These are phyloP conservation scores for Noctilio leporinus DNA, from an alignment of 2,113 vertebrate species.

Conservation along the genomic window DNA sequence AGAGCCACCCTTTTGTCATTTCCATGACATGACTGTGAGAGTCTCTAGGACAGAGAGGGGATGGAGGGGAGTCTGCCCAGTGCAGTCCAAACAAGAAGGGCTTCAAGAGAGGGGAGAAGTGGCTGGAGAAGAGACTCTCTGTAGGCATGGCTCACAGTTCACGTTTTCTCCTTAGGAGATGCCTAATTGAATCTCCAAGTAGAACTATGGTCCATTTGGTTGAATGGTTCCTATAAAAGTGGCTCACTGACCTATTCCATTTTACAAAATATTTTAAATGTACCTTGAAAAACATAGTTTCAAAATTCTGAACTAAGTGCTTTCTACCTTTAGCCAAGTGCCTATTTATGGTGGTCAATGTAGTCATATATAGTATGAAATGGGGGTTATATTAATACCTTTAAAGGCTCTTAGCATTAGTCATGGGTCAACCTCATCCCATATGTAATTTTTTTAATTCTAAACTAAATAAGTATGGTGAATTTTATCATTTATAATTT, in stretches of 20 bases:
- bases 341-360: background rate
- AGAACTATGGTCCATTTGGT: background rate
- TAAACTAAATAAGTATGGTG: constrained; percentile 16
- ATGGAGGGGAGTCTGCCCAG: background rate
- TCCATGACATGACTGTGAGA: background rate
- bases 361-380: background rate
- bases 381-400: background rate
- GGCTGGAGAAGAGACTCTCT: background rate
- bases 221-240: background rate
- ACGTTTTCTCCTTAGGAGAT: background rate
- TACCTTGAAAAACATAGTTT: background rate
- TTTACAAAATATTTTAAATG: constrained; percentile 10
- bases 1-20: background rate
- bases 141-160: background rate
- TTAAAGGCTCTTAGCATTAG: background rate
- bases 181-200: background rate
- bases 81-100: background rate
- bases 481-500: background rate
- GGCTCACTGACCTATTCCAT: background rate
- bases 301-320: background rate
- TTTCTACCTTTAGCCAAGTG: background rate
- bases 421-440: background rate
- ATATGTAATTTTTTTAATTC: background rate
- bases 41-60: background rate
- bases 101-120: background rate